phyloP scores from a whole-genome alignment of 2,888 invertebrate genomes.

The Caenorhabditis angaria region DNA sequence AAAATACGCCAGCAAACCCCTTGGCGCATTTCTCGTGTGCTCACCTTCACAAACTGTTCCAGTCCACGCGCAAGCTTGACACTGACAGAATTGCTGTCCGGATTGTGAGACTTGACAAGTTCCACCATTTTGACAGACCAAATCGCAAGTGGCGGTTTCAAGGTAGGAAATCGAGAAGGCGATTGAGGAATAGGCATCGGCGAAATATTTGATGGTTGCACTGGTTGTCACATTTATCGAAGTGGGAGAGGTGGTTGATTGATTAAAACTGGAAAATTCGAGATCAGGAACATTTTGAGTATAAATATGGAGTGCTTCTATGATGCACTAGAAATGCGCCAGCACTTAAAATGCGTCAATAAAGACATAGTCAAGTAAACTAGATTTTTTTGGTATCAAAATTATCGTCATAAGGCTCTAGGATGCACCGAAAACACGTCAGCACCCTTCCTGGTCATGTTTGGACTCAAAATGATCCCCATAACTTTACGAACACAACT shows the following conservation, averaged over 20 bases:
- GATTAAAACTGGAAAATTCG: neutral
- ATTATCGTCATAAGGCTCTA: too few relatives aligned
- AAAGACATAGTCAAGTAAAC: too few relatives aligned
- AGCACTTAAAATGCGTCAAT: too few relatives aligned
- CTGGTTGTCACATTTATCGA: neutral
- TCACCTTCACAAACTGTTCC: conserved; percentile 22
- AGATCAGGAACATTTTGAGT: too few relatives aligned
- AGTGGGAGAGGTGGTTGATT: neutral
- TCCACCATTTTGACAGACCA: conserved; percentile 15
- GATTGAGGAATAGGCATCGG: neutral
- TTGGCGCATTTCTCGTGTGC: neutral
- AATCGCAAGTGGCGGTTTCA: conserved; percentile 7
- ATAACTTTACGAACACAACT: too few relatives aligned
- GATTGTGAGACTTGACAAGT: conserved; percentile 19
- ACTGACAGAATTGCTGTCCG: conserved; percentile 22
- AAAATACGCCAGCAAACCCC: too few relatives aligned
- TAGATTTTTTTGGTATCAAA: too few relatives aligned
- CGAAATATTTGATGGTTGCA: neutral
- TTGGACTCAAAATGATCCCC: too few relatives aligned
- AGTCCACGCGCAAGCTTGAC: conserved; percentile 14
- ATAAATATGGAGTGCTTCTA: too few relatives aligned
- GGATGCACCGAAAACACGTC: neutral
- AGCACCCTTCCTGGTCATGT: neutral
- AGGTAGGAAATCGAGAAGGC: too few relatives aligned
- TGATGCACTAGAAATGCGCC: neutral